These are phyloP conservation scores for Mycteria americana DNA, from an alignment of 2,797 vertebrate genomes.

Conservation along the genomic window DNA sequence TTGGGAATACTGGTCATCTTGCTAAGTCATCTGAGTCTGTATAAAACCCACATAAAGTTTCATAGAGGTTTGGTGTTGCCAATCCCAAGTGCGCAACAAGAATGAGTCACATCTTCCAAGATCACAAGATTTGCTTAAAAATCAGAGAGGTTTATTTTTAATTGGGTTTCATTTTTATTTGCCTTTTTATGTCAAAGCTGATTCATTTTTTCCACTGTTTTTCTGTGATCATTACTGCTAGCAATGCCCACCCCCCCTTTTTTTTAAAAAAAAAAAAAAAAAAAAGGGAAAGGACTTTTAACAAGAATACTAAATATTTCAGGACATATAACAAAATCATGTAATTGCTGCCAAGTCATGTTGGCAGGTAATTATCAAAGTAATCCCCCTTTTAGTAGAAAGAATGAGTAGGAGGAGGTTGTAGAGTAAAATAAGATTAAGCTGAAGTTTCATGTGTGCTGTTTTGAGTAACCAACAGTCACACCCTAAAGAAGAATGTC, in stretches of 20 bases:
- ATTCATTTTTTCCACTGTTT: constrained; percentile 4
- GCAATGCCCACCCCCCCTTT: fast-evolving
- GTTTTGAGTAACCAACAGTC: not conserved
- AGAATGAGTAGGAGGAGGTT: not conserved
- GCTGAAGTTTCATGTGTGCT: not conserved
- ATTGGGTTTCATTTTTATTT: constrained; percentile 44
- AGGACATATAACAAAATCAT: not conserved
- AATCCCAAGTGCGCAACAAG: not conserved
- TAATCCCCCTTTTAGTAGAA: not conserved
- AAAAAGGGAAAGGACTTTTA: not conserved
- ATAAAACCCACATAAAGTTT: constrained; percentile 26
- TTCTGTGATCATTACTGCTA: not conserved
- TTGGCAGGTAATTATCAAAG: not conserved
- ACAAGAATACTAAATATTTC: not conserved
- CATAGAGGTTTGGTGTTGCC: not conserved
- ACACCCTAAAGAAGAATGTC: not conserved
- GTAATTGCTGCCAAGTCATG: not conserved
- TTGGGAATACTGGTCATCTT: constrained; percentile 16
- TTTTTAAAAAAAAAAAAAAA: not conserved
- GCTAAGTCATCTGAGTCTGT: not conserved
- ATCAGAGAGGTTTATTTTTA: not conserved
- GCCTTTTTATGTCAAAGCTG: constrained; percentile 12
- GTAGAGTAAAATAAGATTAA: not conserved
- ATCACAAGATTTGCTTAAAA: constrained; percentile 14
- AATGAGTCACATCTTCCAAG: constrained; percentile 46